These are phyloP conservation scores for Trissolcus japonicus DNA, from an alignment of 2,888 invertebrate genomes.

Conservation along the genomic window DNA sequence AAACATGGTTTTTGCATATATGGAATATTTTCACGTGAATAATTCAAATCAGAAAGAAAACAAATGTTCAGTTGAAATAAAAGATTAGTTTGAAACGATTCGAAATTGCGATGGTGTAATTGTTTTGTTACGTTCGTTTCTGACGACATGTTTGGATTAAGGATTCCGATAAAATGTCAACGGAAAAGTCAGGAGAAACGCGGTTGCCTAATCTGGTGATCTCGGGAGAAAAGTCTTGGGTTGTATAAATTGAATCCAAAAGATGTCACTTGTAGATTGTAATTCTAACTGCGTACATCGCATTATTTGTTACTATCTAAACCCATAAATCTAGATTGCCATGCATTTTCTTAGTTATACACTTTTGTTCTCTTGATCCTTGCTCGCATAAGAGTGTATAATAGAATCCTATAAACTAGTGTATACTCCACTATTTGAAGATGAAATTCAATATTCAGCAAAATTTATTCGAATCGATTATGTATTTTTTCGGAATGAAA, in stretches of 20 bases:
- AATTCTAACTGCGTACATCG: constrained; percentile 3
- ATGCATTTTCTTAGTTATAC: constrained; percentile 7
- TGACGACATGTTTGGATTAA: background rate
- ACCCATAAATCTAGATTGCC: constrained; percentile 17
- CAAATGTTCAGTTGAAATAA: too few species aligned
- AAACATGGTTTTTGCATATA: constrained; percentile 5
- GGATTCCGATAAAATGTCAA: constrained; percentile 17
- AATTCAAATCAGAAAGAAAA: too few species aligned
- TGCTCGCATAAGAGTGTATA: background rate
- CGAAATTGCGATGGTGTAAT: background rate
- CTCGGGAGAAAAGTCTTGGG: background rate
- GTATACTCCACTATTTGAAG: background rate
- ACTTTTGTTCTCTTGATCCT: constrained; percentile 3
- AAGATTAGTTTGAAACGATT: too few species aligned
- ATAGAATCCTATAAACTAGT: background rate
- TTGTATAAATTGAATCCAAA: constrained; percentile 30
- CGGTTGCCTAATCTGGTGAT: constrained; percentile 16
- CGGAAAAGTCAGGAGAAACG: constrained; percentile 1
- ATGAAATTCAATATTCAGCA: too few species aligned
- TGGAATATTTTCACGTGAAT: too few species aligned
- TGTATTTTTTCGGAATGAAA: too few species aligned
- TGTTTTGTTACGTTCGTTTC: background rate
- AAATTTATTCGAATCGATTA: too few species aligned
- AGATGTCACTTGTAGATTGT: constrained; percentile 21
- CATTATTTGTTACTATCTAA: constrained; percentile 38